Percentiles rank a stretch among this genome's conserved stretches.
phyloP scores from a whole-genome alignment of 2,113 vertebrate species.

The Eulemur rufifrons region DNA sequence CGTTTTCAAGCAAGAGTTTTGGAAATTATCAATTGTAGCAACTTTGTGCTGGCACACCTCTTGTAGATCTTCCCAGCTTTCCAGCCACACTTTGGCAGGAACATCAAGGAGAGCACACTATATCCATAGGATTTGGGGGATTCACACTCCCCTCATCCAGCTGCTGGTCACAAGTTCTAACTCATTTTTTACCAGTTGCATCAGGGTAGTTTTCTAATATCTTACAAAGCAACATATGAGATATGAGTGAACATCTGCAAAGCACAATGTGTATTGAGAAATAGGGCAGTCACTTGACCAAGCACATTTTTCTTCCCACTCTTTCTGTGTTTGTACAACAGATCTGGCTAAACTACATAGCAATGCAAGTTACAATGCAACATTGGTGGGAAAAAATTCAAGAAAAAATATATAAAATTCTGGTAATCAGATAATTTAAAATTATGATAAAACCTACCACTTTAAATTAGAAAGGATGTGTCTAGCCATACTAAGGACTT shows the following conservation, averaged over 20 bases:
- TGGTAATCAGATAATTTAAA: not conserved
- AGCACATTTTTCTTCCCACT: not conserved
- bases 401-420: not conserved
- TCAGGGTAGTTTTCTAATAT: not conserved
- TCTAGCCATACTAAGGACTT: not conserved
- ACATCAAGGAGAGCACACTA: conserved; percentile 28
- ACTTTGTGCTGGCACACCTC: not conserved
- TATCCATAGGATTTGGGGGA: conserved; percentile 8
- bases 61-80: not conserved
- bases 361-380: not conserved
- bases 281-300: not conserved
- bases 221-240: not conserved
- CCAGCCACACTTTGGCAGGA: conserved; percentile 18
- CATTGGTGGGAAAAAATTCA: not conserved
- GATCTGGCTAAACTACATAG: not conserved
- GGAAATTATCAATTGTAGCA: not conserved
- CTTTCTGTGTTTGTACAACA: not conserved
- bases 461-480: not conserved
- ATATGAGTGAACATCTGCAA: not conserved
- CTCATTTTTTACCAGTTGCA: not conserved
- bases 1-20: not conserved
- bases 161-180: conserved; percentile 27
- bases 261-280: not conserved
- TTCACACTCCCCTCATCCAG: not conserved
- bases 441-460: not conserved